Conservation (phyloP, 1,140 invertebrate genomes). For the Bombus pyrosoma region DNA sequence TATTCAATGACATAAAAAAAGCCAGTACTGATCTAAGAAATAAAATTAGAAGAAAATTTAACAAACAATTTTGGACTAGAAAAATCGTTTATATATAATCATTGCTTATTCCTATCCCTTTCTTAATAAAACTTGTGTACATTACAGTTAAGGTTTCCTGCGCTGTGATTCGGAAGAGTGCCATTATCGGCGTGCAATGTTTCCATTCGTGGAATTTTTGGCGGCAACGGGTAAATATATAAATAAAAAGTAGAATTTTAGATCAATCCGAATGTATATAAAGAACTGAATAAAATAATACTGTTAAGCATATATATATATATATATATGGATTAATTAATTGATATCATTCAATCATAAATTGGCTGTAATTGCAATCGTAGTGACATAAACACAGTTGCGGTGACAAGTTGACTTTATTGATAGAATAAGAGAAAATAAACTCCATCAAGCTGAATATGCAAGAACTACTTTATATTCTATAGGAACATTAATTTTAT, state of each 20-base stretch:
- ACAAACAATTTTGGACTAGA: too few species aligned
- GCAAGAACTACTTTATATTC: neutral
- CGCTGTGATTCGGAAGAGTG: neutral
- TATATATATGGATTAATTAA: neutral
- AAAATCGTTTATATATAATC: neutral
- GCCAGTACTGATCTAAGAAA: neutral
- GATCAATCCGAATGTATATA: too few species aligned
- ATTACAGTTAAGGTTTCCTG: neutral
- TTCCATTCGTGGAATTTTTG: neutral
- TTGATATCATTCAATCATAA: too few species aligned
- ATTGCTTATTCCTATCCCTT: neutral
- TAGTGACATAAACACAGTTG: neutral
- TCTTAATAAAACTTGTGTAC: neutral
- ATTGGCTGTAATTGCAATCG: neutral
- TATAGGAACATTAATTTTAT: neutral
- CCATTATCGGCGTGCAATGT: neutral
- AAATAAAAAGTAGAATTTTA: too few species aligned
- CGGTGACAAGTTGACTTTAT: neutral
- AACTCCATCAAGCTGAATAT: too few species aligned
- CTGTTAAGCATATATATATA: neutral
- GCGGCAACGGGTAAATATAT: neutral
- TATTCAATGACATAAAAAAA: neutral
- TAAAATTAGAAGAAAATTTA: neutral
- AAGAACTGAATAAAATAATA: too few species aligned
- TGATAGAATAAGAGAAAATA: neutral